Conservation (phyloP, 1,140 invertebrate species). For the Drosophila nigrodunni region DNA sequence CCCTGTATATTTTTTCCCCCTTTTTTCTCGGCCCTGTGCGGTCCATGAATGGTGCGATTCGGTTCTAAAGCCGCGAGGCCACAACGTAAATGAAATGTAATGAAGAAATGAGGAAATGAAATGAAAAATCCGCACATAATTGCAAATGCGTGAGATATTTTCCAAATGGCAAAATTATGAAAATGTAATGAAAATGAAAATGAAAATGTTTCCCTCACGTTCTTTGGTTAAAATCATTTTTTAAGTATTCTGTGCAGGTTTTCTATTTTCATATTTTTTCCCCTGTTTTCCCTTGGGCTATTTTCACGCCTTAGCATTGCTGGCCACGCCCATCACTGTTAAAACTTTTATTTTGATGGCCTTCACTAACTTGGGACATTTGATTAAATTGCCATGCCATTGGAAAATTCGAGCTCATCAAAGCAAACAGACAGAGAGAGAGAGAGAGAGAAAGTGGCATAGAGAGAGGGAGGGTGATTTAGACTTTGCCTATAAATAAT, state of each 20-base stretch:
- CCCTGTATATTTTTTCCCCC: neutral
- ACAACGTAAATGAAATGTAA: slow-evolving; percentile 59
- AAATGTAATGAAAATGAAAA: slow-evolving; percentile 66
- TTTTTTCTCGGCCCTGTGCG: slow-evolving; percentile 46
- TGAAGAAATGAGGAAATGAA: slow-evolving; percentile 47
- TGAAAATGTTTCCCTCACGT: slow-evolving; percentile 4
- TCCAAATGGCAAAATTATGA: slow-evolving; percentile 78
- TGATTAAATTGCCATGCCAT: slow-evolving; percentile 37
- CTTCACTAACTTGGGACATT: slow-evolving; percentile 29
- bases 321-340: neutral
- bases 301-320: slow-evolving; percentile 53
- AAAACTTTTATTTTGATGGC: slow-evolving; percentile 37
- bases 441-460: neutral
- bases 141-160: slow-evolving; percentile 81
- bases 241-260: slow-evolving; percentile 16
- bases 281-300: slow-evolving; percentile 26
- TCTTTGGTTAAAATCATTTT: neutral
- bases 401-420: slow-evolving; percentile 7
- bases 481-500: slow-evolving; percentile 12
- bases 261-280: neutral
- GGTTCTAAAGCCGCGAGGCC: slow-evolving; percentile 28
- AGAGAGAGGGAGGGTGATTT: neutral
- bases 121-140: slow-evolving; percentile 80
- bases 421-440: neutral
- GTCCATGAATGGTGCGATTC: slow-evolving; percentile 28